Evolutionary conservation across 2,888 invertebrate species (phyloP), one percentile per base, ranked within the genome.

Genomic region (Parnassius orleans): DNA sequence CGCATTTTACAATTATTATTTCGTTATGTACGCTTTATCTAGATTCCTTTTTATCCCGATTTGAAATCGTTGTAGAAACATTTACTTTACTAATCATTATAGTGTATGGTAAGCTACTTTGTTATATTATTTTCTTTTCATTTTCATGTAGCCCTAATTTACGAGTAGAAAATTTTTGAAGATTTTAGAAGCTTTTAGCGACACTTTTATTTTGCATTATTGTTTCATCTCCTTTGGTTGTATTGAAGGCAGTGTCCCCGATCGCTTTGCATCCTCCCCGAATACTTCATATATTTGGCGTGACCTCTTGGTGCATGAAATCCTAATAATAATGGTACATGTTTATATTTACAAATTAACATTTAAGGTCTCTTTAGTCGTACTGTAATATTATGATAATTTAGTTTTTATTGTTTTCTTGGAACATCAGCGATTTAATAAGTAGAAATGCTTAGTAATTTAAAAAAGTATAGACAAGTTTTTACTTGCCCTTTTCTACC

Each of bases 161-260:
- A 81, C 33, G 5, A 33, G 7, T 33, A 33, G 33, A 33, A 74
- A 57, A 77, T 79, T 81, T 72, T 67, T 80, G 76, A 70, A 79
- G 75, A 74, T 77, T 77, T 19, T 79, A 66, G 80, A 83, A 87
- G 84, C 74, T 72, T 78, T 72, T 79, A 80, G 80, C 83, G 82
- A 82, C 77, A 79, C 80, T 83, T 84, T 82, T 78, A 70, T 87
- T 33, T 86, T 81, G 79, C 81, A 79, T 81, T 75, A 53, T 79
- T 78, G 76, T 77, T 75, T 75, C 75, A 84, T 85, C 89, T 90
- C 90, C 87, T 89, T 86, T 88, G 88, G 83, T 90, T 90, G 86
- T 86, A 88, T 86, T 90, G 90, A 90, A 91, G 90, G 90, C 91
- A 91, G 90, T 90, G 90, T 90, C 91, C 91, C 91, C 90, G 90